Conservation (phyloP, 2,113 vertebrate genomes). For the Sinocyclocheilus rhinocerous region DNA sequence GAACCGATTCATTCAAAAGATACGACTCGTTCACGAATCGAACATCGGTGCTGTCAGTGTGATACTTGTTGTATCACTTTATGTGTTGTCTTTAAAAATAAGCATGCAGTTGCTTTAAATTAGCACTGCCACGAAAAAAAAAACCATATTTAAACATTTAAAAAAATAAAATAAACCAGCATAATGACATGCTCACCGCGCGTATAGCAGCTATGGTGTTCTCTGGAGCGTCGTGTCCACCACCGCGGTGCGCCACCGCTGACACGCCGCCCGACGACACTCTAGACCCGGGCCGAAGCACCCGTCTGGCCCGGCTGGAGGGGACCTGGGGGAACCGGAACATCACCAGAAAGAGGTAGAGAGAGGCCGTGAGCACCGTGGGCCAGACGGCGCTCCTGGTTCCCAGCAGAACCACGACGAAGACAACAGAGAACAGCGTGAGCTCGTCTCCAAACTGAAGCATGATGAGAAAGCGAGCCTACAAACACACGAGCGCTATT, state of each 20-base stretch:
- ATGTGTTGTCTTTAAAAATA: too few relatives aligned
- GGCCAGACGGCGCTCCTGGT: conserved; percentile 82
- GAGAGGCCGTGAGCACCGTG: conserved; percentile 71
- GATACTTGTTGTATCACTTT: too few relatives aligned
- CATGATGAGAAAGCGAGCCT: conserved; percentile 62
- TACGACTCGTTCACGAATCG: background rate
- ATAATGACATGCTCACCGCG: conserved; percentile 73
- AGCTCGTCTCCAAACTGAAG: conserved; percentile 76
- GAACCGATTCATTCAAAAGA: background rate
- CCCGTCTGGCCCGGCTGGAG: conserved; percentile 72
- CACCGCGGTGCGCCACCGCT: conserved; percentile 87
- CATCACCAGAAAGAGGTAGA: conserved; percentile 80
- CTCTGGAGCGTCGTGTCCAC: conserved; percentile 91
- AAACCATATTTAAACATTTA: too few relatives aligned
- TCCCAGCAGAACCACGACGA: conserved; percentile 73
- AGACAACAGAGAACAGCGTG: conserved; percentile 74
- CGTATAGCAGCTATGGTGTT: conserved; percentile 90
- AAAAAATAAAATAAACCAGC: background rate
- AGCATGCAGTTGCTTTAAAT: too few relatives aligned
- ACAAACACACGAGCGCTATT: background rate
- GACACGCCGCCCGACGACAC: conserved; percentile 63
- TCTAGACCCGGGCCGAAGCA: conserved; percentile 76
- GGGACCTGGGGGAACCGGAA: conserved; percentile 82
- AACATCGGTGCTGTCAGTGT: too few relatives aligned
- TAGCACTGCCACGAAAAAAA: too few relatives aligned